A percentile compares a stretch with the other conserved stretches of the same genome.
Conservation (phyloP, 2,797 vertebrate genomes). For the Sebastes oblongus region DNA sequence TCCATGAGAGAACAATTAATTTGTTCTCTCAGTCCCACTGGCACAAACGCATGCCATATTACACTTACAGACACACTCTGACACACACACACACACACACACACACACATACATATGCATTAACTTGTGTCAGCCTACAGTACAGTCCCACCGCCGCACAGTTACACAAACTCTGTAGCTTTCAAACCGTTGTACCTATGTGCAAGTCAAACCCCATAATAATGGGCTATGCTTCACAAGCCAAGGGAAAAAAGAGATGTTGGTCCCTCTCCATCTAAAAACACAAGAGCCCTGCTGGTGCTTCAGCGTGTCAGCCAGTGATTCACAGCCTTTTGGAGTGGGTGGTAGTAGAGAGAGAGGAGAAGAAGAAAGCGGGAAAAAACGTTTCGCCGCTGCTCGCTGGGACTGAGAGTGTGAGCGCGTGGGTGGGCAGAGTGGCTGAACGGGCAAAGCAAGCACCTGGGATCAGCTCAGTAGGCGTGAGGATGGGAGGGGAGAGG, state of each 20-base stretch:
- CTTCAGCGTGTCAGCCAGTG: slow-evolving; percentile 70
- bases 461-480: slow-evolving; percentile 76
- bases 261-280: slow-evolving; percentile 49
- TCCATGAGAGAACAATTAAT: slow-evolving; percentile 72
- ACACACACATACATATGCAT: background rate
- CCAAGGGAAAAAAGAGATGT: slow-evolving; percentile 21
- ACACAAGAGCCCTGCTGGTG: slow-evolving; percentile 57
- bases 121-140: slow-evolving; percentile 10
- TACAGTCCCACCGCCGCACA: background rate
- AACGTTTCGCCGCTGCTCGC: slow-evolving; percentile 45
- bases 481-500: slow-evolving; percentile 19
- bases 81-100: background rate
- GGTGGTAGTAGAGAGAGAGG: slow-evolving; percentile 76
- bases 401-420: slow-evolving; percentile 76
- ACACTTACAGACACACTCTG: slow-evolving; percentile 21
- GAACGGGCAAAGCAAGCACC: slow-evolving; percentile 77
- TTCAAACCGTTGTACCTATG: slow-evolving; percentile 31
- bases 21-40: slow-evolving; percentile 53
- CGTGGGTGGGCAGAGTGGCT: slow-evolving; percentile 78
- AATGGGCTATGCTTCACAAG: slow-evolving; percentile 45
- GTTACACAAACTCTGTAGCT: slow-evolving; percentile 17
- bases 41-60: slow-evolving; percentile 3
- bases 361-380: slow-evolving; percentile 66
- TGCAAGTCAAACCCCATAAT: slow-evolving; percentile 36
- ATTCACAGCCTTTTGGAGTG: slow-evolving; percentile 79